These are phyloP conservation scores for Arothron firmamentum DNA, from an alignment of 2,113 vertebrate species.

Conservation along the genomic window DNA sequence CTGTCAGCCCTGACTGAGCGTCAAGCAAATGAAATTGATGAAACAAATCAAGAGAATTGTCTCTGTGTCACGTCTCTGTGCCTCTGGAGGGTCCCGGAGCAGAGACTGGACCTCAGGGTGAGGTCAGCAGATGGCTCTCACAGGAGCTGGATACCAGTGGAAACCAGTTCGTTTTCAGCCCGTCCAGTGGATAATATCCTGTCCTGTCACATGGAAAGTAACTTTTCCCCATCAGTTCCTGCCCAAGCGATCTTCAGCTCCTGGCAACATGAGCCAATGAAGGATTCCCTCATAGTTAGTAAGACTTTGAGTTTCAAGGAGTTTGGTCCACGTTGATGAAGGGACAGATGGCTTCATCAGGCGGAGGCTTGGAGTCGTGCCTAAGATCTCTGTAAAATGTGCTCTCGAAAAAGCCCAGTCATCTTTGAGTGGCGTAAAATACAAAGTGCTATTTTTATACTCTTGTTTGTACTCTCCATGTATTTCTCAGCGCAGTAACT, in stretches of 20 bases:
- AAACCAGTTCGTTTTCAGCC: slow-evolving; percentile 26
- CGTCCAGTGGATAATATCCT: slow-evolving; percentile 40
- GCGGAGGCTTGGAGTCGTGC: slow-evolving; percentile 8
- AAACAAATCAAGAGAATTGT: slow-evolving; percentile 66
- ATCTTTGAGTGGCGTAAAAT: slow-evolving; percentile 37
- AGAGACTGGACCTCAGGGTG: slow-evolving; percentile 26
- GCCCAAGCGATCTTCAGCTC: slow-evolving; percentile 53
- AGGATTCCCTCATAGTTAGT: slow-evolving; percentile 31
- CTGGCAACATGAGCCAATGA: slow-evolving; percentile 30
- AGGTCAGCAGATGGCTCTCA: slow-evolving; percentile 39
- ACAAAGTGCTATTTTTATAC: slow-evolving; percentile 52
- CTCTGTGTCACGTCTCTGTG: slow-evolving; percentile 62
- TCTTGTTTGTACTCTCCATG: slow-evolving; percentile 19
- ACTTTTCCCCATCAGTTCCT: slow-evolving; percentile 48
- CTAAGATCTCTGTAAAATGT: slow-evolving; percentile 23
- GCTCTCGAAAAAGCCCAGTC: slow-evolving; percentile 14
- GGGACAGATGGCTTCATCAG: slow-evolving; percentile 7
- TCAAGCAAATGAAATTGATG: slow-evolving; percentile 33
- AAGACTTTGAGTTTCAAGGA: slow-evolving; percentile 42
- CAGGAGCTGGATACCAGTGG: slow-evolving; percentile 43
- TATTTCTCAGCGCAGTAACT: slow-evolving; percentile 22
- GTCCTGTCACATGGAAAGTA: slow-evolving; percentile 26
- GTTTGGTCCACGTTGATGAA: slow-evolving; percentile 35
- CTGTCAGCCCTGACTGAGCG: slow-evolving; percentile 2
- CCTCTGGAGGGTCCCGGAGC: slow-evolving; percentile 32